Evolutionary conservation across 2,888 invertebrate genomes (phyloP), one percentile per base, ranked within the genome.

Genomic region (Trissolcus japonicus): DNA sequence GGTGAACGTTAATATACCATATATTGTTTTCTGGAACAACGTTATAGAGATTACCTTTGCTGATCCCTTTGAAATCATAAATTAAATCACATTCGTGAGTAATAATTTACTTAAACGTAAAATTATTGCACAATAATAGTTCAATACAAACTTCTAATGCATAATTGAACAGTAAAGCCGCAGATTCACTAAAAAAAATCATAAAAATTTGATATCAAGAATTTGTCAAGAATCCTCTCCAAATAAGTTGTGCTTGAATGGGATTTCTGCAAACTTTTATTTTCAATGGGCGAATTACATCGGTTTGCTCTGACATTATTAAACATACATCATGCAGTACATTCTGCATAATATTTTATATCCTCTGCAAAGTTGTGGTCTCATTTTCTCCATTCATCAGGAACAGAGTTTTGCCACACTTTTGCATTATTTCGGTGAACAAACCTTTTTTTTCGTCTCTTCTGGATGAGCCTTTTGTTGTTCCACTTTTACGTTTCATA

Each of bases 321-420:
- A 35, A 11, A 35, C 35, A 35, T 35, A 35, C 11, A 35, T 35
- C 7, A 35, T 35, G 7, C 35, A 11, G 25, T 25, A 25, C 25
- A 16, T 46, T 46, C 11, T 11, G 11, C 14, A 6, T 14, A 1
- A 6, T 16, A 46, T 46, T 16, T 16, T 14, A 14, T 46, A n/a
- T n/a, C 14, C 6, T 14, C n/a, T 61, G 46, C 53, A 63, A 53
- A 59, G 59, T 72, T 51, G 9, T 43, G 11, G 59, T 48, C 13
- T 74, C 73, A 66, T 67, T 66, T 74, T 67, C 60, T 74, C 56
- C 25, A 13, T 19, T 51, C 17, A 16, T 56, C 67, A 67, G 67
- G 66, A 48, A 11, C 35, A 21, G 51, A 21, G 51, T 74, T 74
- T 62, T 11, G 2, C 43, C 29, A 54, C 40, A 51, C 43, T 25